These are phyloP conservation scores for Procambarus clarkii DNA, from an alignment of 1,140 invertebrate species.

Conservation along the genomic window DNA sequence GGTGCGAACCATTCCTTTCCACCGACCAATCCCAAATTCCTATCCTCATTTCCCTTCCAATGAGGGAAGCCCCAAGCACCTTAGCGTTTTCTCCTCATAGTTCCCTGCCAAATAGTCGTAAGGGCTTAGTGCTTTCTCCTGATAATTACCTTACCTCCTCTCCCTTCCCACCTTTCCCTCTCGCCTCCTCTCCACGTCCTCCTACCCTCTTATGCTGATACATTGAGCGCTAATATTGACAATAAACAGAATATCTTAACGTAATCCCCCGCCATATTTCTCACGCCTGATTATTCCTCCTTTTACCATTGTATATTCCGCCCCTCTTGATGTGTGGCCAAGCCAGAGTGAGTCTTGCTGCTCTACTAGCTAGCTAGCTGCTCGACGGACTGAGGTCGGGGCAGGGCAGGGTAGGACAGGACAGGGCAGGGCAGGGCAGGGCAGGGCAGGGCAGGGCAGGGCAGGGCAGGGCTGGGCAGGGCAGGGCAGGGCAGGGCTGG, in stretches of 20 bases:
- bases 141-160: no score
- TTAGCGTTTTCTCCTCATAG: not conserved
- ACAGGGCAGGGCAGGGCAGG: no score
- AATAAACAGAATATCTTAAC: not conserved
- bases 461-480: no score
- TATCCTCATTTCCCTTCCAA: no score
- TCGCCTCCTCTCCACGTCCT: not conserved
- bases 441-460: no score
- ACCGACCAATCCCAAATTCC: not conserved
- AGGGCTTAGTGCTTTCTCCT: no score
- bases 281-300: not conserved
- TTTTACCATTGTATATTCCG: not conserved
- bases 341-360: not conserved
- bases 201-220: not conserved
- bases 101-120: no score
- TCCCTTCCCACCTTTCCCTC: constrained; percentile 21
- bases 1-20: no score
- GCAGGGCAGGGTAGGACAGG: not conserved
- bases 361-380: not conserved
- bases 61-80: no score
- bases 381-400: no score
- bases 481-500: no score
- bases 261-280: not conserved
- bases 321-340: not conserved
- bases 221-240: not conserved